Evolutionary conservation across 1,140 invertebrate genomes (phyloP), one percentile per base, ranked within the genome.

Genomic region (Rhagoletis zephyria): DNA sequence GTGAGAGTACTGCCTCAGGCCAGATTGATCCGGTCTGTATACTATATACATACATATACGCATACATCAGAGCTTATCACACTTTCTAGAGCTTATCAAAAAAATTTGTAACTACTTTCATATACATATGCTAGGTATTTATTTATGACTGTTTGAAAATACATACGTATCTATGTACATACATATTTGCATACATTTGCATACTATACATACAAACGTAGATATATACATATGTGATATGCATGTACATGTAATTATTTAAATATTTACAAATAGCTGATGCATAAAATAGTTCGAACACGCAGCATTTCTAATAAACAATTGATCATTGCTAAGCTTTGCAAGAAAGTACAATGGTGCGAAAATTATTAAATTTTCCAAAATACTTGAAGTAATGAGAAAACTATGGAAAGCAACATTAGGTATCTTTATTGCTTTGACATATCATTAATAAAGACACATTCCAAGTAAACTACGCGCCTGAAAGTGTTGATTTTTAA

Each of bases 31-130:
- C 67, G 40, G 67, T 5, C 67, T 48, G 10, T 4, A 19, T 7
- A 60, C 6, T 7, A 60, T 60, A 60, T 60, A 12, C 12, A 60
- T 60, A 12, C 12, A 63, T 63, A 30, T 67, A 67, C 42, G 30
- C 4, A 67, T 67, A 67, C 30, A 9, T 40, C 19, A 12, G 10
- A 9, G 12, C 40, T 70, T 70, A 70, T 70, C 65, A 9, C 65
- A 70, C 65, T 45, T 70, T 70, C 40, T 70, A 70, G 6, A 70
- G 65, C 65, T 70, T 70, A 70, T 70, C 65, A 42, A 30, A 70
- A 70, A 70, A 70, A 70, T 67, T 67, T 30, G 65, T 67, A 67
- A 30, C 19, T 67, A 67, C 65, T 40, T 70, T 65, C n/a, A 10
- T 70, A 70, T 70, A 40, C 65, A 30, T 42, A 45, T 30, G 30